These are phyloP conservation scores for Acheta domesticus DNA, from an alignment of 2,888 invertebrate genomes.

Conservation along the genomic window DNA sequence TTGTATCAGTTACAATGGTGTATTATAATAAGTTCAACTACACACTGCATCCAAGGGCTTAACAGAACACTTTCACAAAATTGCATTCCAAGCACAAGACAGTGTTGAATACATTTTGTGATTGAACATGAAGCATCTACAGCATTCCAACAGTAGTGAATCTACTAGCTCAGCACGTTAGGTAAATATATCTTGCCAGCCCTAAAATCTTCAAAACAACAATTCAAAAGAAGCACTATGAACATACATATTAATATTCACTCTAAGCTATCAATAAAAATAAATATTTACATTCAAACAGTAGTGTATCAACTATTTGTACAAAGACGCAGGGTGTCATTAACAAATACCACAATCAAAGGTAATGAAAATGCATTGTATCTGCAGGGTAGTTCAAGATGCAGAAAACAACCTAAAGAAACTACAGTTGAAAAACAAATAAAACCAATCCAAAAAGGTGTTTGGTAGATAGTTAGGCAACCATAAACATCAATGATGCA, in stretches of 20 bases:
- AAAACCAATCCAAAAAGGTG: background rate
- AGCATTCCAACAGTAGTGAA: conserved; percentile 26
- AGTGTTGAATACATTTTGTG: background rate
- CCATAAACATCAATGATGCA: conserved; percentile 18
- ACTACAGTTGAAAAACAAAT: background rate
- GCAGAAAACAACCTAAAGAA: background rate
- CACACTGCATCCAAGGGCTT: background rate
- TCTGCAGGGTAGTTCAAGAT: background rate
- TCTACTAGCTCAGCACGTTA: background rate
- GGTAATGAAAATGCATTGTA: background rate
- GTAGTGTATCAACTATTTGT: background rate
- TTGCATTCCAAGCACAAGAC: conserved; percentile 20
- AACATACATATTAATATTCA: background rate
- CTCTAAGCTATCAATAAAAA: background rate
- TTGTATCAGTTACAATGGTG: no score
- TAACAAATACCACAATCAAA: background rate
- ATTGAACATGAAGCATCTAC: conserved; percentile 30
- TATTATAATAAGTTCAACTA: background rate
- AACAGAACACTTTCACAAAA: background rate
- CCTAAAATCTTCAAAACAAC: background rate
- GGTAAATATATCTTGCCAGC: background rate
- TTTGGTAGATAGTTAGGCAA: conserved; percentile 6
- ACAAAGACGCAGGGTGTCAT: background rate
- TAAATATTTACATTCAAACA: conserved; percentile 2
- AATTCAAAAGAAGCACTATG: background rate